Percentiles rank a stretch among this genome's conserved stretches.
Conservation (phyloP, 2,797 vertebrate genomes). For the Sebastolobus alascanus region DNA sequence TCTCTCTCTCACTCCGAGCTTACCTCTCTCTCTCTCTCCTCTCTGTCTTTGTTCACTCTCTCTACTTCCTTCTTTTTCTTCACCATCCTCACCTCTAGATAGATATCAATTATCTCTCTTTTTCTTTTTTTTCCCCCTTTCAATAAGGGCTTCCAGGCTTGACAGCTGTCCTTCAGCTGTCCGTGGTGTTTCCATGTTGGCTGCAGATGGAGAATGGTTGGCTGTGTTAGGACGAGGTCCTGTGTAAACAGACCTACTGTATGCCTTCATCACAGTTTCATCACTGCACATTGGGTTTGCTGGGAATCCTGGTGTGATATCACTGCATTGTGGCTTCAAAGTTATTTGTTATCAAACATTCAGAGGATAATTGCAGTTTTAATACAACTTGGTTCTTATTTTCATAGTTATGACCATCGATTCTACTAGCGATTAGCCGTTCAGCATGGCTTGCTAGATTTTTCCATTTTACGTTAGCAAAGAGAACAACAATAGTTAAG, state of each 20-base stretch:
- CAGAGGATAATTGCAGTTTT: not conserved
- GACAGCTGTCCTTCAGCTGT: constrained; percentile 62
- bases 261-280: constrained; percentile 23
- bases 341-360: not conserved
- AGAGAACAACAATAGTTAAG: too few species aligned
- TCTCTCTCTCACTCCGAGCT: constrained; percentile 18
- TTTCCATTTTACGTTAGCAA: not conserved
- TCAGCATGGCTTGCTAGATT: too few species aligned
- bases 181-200: constrained; percentile 22
- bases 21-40: constrained; percentile 14
- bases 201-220: constrained; percentile 47
- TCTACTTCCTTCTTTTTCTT: constrained; percentile 22
- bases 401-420: not conserved
- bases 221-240: constrained; percentile 2
- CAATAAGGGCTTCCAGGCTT: constrained; percentile 37
- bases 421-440: not conserved
- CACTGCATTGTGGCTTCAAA: not conserved
- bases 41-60: constrained; percentile 17
- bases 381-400: not conserved
- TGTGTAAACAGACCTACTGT: constrained; percentile 45
- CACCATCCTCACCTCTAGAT: constrained; percentile 31
- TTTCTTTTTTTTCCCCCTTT: not conserved
- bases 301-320: not conserved
- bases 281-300: constrained; percentile 9
- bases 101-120: constrained; percentile 34